Conservation (phyloP, 2,888 invertebrate genomes). For the Crocallis elinguaria region DNA sequence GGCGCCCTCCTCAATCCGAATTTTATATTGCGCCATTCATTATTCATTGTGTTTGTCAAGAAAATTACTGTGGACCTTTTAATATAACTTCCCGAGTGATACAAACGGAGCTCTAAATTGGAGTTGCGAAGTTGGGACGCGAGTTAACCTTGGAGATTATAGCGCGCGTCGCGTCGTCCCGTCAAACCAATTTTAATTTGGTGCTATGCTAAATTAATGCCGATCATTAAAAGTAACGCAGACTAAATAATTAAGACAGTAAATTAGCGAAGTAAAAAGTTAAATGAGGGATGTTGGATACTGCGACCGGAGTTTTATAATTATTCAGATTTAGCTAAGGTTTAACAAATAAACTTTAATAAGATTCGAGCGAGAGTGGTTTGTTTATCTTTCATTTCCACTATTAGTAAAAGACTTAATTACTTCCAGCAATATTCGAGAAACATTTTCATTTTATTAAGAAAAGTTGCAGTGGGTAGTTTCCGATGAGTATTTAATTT, state of each 20-base stretch:
- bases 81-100: slow-evolving; percentile 80
- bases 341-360: slow-evolving; percentile 19
- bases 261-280: slow-evolving; percentile 22
- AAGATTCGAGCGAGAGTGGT: slow-evolving; percentile 13
- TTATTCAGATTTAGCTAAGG: slow-evolving; percentile 10
- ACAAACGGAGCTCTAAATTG: slow-evolving; percentile 75
- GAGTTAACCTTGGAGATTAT: slow-evolving; percentile 73
- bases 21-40: slow-evolving; percentile 81
- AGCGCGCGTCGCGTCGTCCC: slow-evolving; percentile 65
- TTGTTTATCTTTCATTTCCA: slow-evolving; percentile 25
- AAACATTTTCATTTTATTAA: slow-evolving; percentile 36
- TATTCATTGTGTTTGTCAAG: slow-evolving; percentile 82
- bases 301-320: slow-evolving; percentile 17
- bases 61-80: slow-evolving; percentile 84
- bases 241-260: slow-evolving; percentile 33
- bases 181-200: slow-evolving; percentile 72
- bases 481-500: slow-evolving; percentile 62
- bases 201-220: slow-evolving; percentile 65
- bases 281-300: slow-evolving; percentile 18
- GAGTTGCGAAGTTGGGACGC: slow-evolving; percentile 72
- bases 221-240: slow-evolving; percentile 58
- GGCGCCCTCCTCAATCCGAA: slow-evolving; percentile 78
- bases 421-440: slow-evolving; percentile 33
- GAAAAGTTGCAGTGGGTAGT: slow-evolving; percentile 34
- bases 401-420: slow-evolving; percentile 33